Evolutionary conservation across 2,888 invertebrate genomes (phyloP).

Genomic region (Microctonus brassicae): DNA sequence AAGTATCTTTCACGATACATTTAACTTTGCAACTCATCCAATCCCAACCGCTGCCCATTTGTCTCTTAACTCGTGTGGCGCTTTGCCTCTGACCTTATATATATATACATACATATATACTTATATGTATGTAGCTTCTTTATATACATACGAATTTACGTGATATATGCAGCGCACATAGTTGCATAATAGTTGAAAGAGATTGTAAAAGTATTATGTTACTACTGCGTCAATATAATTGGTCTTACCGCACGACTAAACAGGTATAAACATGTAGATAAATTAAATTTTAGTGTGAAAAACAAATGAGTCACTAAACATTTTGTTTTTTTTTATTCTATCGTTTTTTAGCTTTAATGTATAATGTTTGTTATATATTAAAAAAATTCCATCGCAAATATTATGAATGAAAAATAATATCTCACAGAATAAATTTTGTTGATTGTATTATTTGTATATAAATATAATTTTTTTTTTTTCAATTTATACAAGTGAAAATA

Average conservation of each 20-base stretch:
- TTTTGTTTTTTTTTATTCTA: neutral
- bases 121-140: no score
- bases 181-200: slow-evolving; percentile 5
- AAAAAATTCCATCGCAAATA: neutral
- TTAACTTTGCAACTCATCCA: slow-evolving; percentile 66
- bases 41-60: slow-evolving; percentile 59
- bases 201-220: neutral
- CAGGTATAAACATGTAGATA: neutral
- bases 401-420: neutral
- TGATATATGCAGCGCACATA: neutral
- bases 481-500: no score
- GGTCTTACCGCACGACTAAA: slow-evolving; percentile 16
- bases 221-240: slow-evolving; percentile 35
- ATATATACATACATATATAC: neutral
- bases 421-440: no score
- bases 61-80: slow-evolving; percentile 48
- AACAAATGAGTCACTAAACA: no score
- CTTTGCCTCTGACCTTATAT: neutral
- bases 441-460: neutral
- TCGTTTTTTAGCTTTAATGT: neutral
- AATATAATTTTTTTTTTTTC: neutral
- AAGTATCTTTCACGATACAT: slow-evolving; percentile 66
- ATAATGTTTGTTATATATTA: neutral
- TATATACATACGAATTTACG: no score
- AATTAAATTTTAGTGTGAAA: no score